Percentiles rank a stretch among this genome's conserved stretches.
Conservation (phyloP, 2,113 vertebrate genomes). For the Cottus gobio region DNA sequence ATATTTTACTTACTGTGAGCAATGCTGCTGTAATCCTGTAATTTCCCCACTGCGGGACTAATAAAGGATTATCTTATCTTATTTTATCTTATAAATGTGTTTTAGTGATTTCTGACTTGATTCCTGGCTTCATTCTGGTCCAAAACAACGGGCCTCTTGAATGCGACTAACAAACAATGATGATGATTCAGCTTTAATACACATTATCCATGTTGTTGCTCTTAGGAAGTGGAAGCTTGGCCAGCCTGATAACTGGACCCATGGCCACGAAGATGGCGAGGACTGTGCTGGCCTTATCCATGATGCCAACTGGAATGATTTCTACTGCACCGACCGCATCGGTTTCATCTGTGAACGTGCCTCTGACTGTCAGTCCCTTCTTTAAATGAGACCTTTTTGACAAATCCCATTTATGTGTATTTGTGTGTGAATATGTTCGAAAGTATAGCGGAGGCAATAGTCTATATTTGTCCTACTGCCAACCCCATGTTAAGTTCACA, state of each 20-base stretch:
- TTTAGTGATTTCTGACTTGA: background rate
- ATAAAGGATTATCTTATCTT: too few species aligned
- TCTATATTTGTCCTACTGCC: background rate
- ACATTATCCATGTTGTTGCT: slow-evolving; percentile 11
- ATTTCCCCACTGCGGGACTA: too few species aligned
- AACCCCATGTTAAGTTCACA: background rate
- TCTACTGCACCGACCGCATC: slow-evolving; percentile 92
- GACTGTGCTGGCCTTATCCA: slow-evolving; percentile 93
- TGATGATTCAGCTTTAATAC: background rate
- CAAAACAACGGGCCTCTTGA: background rate
- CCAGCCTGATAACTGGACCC: slow-evolving; percentile 96
- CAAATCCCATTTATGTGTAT: background rate
- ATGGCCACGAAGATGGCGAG: slow-evolving; percentile 88
- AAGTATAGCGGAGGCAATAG: background rate
- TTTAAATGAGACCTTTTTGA: background rate
- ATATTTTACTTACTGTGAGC: too few species aligned
- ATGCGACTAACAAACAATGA: background rate
- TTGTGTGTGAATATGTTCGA: background rate
- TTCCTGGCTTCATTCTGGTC: background rate
- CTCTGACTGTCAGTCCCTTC: slow-evolving; percentile 79
- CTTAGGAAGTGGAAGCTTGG: slow-evolving; percentile 94
- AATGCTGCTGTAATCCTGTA: too few species aligned
- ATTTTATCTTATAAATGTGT: too few species aligned
- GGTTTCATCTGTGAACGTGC: slow-evolving; percentile 93
- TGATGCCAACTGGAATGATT: slow-evolving; percentile 94